Base-by-base conservation (phyloP, 2,888 invertebrate species). In the Hirudinaria manillensis region DNA sequence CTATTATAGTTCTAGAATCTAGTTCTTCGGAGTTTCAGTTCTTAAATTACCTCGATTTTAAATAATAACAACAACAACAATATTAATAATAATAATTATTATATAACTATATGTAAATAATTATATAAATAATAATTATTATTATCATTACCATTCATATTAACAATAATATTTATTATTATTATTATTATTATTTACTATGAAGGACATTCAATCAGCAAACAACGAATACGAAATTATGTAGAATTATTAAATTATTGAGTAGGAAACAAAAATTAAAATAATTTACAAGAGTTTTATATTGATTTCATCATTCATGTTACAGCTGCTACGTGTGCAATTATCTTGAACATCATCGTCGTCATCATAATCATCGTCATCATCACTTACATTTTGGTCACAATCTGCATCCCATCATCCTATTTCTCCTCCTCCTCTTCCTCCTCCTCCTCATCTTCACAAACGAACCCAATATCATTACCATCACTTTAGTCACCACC, bases 331-430 rank as follows among this genome's bases (percentile, higher is more conserved):
- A 19, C 32, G 29, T 34, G n/a, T 68, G 36, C 34, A 34, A 34
- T 29, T n/a, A 32, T 36, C 36, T 68, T 68, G n/a, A 68, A 3
- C 68, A 34, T 34, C 68, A 29, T 61, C 61, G 16, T 68, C 34
- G 32, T 72, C 72, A 27, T 72, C 72, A 32, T 72, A 55, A 55
- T 72, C 72, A 55, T 72, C 72, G 29, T 72, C 72, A 72, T 72
- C 55, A 55, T 55, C 55, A 72, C 55, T 34, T 4, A 2, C 56
- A 70, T 70, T n/a, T 19, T 70, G 6, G 34, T 70, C 70, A 29
- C 19, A 34, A 70, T 70, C 53, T 16, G 13, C 32, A 68, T 68
- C 65, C 55, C 66, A 66, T 66, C 66, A 66, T 66, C 29, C 13
- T 27, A 13, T 13, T 24, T 24, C 13, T 27, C 66, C 13, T 24